A percentile compares a stretch with the other conserved stretches of the same genome.
phyloP scores from a whole-genome alignment of 2,797 vertebrate species.

The Sorex maritimensis region DNA sequence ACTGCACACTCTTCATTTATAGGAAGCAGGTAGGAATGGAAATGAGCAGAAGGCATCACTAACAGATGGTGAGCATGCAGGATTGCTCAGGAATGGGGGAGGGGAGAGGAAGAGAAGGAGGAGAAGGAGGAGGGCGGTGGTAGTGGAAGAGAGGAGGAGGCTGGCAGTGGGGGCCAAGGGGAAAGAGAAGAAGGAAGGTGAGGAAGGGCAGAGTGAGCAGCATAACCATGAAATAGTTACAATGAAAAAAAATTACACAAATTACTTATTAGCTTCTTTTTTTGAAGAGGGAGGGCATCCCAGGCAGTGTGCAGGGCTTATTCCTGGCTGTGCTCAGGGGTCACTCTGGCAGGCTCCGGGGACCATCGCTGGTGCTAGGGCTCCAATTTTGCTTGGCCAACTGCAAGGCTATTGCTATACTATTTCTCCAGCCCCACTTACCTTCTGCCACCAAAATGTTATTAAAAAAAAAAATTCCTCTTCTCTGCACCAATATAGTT shows the following conservation, averaged over 20 bases:
- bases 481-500: neutral
- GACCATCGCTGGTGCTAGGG: too few species aligned
- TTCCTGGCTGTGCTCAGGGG: too few species aligned
- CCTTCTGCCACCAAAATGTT: neutral
- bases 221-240: constrained; percentile 27
- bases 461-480: constrained; percentile 7
- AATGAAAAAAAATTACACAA: neutral
- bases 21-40: neutral
- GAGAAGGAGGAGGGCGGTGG: neutral
- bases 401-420: neutral
- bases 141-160: too few species aligned
- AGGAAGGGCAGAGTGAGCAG: neutral
- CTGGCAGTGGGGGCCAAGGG: neutral
- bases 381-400: too few species aligned
- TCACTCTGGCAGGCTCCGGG: too few species aligned
- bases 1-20: neutral
- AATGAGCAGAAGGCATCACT: neutral
- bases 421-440: too few species aligned
- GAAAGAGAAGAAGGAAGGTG: neutral
- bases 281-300: too few species aligned
- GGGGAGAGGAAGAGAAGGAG: neutral
- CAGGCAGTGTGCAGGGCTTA: too few species aligned
- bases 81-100: neutral
- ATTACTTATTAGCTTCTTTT: neutral
- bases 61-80: neutral